phyloP scores from a whole-genome alignment of 2,888 invertebrate species.

The Drosophila siamana region DNA sequence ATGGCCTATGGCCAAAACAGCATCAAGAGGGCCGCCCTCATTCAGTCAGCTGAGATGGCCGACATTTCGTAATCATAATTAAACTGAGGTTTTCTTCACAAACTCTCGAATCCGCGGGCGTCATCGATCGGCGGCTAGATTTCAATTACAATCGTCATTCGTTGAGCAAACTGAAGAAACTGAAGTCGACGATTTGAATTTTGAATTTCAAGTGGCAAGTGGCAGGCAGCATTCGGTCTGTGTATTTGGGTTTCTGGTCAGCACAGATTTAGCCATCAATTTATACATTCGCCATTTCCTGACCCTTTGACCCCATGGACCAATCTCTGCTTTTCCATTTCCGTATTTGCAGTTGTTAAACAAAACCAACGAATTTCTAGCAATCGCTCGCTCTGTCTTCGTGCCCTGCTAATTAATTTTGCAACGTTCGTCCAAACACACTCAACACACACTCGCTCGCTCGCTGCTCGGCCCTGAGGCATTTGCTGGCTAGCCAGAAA shows the following conservation, averaged over 20 bases:
- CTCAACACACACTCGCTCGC: slow-evolving; percentile 5
- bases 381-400: background rate
- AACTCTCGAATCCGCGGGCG: slow-evolving; percentile 1
- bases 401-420: slow-evolving; percentile 75
- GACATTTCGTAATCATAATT: slow-evolving; percentile 68
- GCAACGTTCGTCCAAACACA: slow-evolving; percentile 26
- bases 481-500: slow-evolving; percentile 23
- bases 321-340: slow-evolving; percentile 16
- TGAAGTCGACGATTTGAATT: no score
- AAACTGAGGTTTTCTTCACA: slow-evolving; percentile 28
- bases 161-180: slow-evolving; percentile 5
- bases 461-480: slow-evolving; percentile 1
- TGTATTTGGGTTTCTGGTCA: slow-evolving; percentile 6
- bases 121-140: slow-evolving; percentile 1
- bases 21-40: no score
- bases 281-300: slow-evolving; percentile 45
- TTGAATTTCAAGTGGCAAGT: background rate
- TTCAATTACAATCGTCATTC: slow-evolving; percentile 30
- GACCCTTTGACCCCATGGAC: slow-evolving; percentile 39
- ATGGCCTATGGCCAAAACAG: slow-evolving; percentile 31
- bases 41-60: slow-evolving; percentile 54
- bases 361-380: slow-evolving; percentile 24
- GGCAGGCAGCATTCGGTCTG: no score
- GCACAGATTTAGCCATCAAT: slow-evolving; percentile 53
- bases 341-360: slow-evolving; percentile 26